phyloP scores from a whole-genome alignment of 2,797 vertebrate genomes.

The Limosa lapponica region DNA sequence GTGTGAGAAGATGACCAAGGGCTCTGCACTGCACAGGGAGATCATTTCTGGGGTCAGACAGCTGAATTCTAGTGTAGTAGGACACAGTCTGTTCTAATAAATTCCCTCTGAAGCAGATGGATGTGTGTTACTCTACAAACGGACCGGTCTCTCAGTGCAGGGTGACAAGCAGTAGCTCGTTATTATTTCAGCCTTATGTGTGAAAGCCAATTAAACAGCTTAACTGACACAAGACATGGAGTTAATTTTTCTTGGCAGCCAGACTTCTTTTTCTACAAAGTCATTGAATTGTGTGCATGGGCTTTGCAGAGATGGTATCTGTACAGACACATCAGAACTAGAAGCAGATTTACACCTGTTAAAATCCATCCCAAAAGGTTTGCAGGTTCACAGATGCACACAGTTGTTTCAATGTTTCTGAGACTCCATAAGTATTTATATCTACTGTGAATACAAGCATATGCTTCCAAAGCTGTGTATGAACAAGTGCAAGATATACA shows the following conservation, averaged over 20 bases:
- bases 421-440: neutral
- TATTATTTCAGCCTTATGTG: conserved; percentile 28
- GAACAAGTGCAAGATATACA: neutral
- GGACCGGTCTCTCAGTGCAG: neutral
- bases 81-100: neutral
- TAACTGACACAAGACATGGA: neutral
- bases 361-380: conserved; percentile 10
- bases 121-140: neutral
- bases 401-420: neutral
- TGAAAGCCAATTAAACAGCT: conserved; percentile 32
- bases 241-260: conserved; percentile 34
- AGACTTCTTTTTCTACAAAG: neutral
- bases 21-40: neutral
- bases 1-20: neutral
- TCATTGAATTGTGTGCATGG: neutral
- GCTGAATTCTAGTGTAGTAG: neutral
- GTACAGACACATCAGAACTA: neutral
- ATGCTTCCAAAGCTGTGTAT: conserved; percentile 19
- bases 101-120: neutral
- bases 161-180: conserved; percentile 4
- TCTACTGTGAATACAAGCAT: neutral
- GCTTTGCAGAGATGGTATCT: neutral
- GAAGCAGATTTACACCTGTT: neutral
- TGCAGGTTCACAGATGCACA: neutral
- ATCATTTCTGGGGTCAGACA: neutral